Evolutionary conservation across 2,113 vertebrate genomes (phyloP).

Genomic region (Pygoscelis adeliae): DNA sequence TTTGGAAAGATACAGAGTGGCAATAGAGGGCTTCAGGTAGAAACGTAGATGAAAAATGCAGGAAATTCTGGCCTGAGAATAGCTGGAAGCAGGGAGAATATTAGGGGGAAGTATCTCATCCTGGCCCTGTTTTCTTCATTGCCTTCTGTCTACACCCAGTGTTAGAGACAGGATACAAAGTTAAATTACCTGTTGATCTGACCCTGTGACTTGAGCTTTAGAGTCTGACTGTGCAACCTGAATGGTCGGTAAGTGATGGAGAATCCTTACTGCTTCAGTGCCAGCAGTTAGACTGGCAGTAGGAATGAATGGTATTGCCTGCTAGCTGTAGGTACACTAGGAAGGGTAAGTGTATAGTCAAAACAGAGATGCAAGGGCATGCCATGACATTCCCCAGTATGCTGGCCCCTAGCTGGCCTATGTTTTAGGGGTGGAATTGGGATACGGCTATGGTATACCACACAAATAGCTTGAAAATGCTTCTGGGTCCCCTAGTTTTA

Average conservation of each 20-base stretch:
- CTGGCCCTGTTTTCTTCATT: background rate
- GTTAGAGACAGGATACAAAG: background rate
- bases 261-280: background rate
- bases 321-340: too few species aligned
- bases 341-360: background rate
- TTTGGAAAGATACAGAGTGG: background rate
- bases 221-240: background rate
- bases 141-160: background rate
- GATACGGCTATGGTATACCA: rapidly evolving
- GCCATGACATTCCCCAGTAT: background rate
- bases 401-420: background rate
- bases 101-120: background rate
- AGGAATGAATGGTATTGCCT: background rate
- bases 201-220: background rate
- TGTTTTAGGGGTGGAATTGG: background rate
- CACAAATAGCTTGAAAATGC: background rate
- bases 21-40: background rate
- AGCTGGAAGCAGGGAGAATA: background rate
- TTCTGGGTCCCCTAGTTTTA: background rate
- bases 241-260: background rate
- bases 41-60: background rate
- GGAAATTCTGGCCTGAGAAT: background rate
- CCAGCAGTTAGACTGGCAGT: background rate
- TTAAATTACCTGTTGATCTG: background rate
- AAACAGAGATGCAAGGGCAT: background rate